Conservation (phyloP, 2,888 invertebrate genomes). For the Zelleria hepariella region DNA sequence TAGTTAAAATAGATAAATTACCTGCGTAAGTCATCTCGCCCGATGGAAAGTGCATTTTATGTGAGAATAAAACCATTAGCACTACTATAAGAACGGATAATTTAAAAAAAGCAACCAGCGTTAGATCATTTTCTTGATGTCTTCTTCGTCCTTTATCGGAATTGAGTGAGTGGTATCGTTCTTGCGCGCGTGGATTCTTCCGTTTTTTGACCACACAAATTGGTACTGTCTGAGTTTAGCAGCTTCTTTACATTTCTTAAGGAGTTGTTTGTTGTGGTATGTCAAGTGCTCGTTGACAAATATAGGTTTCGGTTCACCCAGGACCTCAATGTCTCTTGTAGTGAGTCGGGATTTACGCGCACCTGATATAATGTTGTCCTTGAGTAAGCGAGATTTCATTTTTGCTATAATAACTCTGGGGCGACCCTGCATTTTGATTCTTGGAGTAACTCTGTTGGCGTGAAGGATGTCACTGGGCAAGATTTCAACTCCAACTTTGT, state of each 20-base stretch:
- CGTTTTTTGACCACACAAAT: background rate
- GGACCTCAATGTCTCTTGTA: conserved; percentile 2
- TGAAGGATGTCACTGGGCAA: background rate
- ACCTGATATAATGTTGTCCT: conserved; percentile 3
- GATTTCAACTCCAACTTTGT: background rate
- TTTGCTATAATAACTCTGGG: background rate
- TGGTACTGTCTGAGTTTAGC: background rate
- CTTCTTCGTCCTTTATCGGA: background rate
- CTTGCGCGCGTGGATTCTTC: background rate
- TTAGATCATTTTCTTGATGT: background rate
- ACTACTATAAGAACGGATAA: too few relatives aligned
- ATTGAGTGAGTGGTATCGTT: background rate
- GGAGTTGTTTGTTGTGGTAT: background rate
- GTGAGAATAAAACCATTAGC: too few relatives aligned
- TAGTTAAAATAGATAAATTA: too few relatives aligned
- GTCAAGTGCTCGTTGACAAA: conserved; percentile 8
- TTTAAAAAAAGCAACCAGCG: too few relatives aligned
- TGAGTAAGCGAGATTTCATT: background rate
- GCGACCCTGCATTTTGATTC: background rate
- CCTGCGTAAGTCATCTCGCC: too few relatives aligned
- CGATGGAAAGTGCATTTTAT: too few relatives aligned
- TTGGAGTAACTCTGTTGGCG: background rate
- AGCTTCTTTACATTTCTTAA: background rate
- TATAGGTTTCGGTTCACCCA: background rate
- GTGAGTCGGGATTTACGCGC: background rate